Percentiles rank a stretch among this genome's conserved stretches.
phyloP scores from a whole-genome alignment of 2,113 vertebrate species.

The Rhipidura dahli region DNA sequence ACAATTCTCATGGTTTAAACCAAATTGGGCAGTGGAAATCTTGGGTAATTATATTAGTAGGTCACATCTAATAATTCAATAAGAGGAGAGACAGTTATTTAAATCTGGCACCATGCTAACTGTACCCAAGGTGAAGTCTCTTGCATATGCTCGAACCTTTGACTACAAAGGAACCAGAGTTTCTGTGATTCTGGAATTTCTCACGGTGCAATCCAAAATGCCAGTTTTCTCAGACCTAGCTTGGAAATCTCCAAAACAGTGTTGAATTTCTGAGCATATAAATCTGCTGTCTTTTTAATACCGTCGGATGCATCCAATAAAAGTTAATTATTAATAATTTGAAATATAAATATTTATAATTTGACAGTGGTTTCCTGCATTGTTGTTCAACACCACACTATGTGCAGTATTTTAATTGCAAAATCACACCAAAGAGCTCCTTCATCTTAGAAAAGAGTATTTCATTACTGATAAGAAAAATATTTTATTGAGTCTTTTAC shows the following conservation, averaged over 20 bases:
- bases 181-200: background rate
- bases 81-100: background rate
- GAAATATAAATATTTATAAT: background rate
- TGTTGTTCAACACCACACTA: background rate
- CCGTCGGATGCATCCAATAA: background rate
- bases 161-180: background rate
- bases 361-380: background rate
- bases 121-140: background rate
- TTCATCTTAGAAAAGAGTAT: background rate
- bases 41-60: background rate
- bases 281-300: background rate
- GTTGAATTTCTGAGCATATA: background rate
- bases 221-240: background rate
- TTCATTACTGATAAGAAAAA: background rate
- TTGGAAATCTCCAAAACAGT: background rate
- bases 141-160: background rate
- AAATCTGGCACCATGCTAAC: background rate
- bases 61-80: background rate
- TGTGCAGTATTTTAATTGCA: background rate
- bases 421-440: background rate
- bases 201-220: background rate
- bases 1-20: background rate
- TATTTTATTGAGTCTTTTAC: background rate
- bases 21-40: background rate
- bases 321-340: background rate